Evolutionary conservation across 2,113 vertebrate species (phyloP), one percentile per base, ranked within the genome.

Genomic region (Cyprichromis sp.): DNA sequence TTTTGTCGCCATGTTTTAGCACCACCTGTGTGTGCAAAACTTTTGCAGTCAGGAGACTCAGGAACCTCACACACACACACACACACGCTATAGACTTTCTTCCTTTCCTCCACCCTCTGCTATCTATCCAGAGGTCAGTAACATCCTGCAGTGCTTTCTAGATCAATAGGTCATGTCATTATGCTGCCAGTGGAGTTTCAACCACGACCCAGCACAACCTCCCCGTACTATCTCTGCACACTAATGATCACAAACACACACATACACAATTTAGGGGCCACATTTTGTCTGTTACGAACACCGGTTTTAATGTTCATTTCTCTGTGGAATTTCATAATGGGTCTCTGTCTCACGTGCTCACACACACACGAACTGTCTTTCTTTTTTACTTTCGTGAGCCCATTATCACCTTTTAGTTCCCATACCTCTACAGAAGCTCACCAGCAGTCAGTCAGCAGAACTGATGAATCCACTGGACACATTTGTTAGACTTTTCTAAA

Each of bases 91-190:
- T 78, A 81, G 6, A 66, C 24, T 24, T 47, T 9, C 7, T 68
- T 26, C 85, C 14, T 21, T n/a, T 50, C 45, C 82, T 85, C 80
- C 83, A 19, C 5, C 53, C 38, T 71, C 12, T 59, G 26, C 83
- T 38, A 11, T 89, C 11, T 85, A 81, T 92, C 88, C 55, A 84
- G 93, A 89, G 91, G 91, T 93, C 91, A 86, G 83, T 82, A 82
- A 52, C 85, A 73, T 87, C 76, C 80, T 85, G 55, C 91, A 78
- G 14, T 86, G 82, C 82, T 85, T 89, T 81, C 81, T 19, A 84
- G 90, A 94, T 95, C 91, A 94, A 93, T 93, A 94, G 94, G 90
- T 92, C 92, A 89, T 86, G 91, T 92, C 90, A 89, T 92, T 90
- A 90, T 89, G 86, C 91, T 89, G 85, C 92, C 7, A 57, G 79